These are phyloP conservation scores for Prietella phreatophila DNA, from an alignment of 2,113 vertebrate genomes.

Conservation along the genomic window DNA sequence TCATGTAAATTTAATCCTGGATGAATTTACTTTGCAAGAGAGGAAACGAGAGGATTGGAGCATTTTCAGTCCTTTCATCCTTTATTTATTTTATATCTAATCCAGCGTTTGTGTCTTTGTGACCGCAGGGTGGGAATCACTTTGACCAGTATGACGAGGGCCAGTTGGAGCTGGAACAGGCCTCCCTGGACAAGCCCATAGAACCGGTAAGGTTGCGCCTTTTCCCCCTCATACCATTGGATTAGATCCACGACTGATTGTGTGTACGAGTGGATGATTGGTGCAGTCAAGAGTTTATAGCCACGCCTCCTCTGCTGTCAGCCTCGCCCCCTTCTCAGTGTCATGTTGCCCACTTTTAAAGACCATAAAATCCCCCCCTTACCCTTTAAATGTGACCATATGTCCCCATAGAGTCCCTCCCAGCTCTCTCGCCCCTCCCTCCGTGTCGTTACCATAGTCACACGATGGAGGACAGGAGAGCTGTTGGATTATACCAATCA, in stretches of 20 bases:
- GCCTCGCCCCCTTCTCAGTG: conserved; percentile 55
- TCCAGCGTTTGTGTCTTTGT: conserved; percentile 31
- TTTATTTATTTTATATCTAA: neutral
- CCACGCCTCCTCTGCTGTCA: conserved; percentile 55
- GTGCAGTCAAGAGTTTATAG: conserved; percentile 69
- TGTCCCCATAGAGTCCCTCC: conserved; percentile 11
- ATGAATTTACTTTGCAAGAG: neutral
- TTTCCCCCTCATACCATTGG: conserved; percentile 59
- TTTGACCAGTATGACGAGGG: conserved; percentile 99
- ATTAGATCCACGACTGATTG: conserved; percentile 56
- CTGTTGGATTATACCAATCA: conserved; percentile 52
- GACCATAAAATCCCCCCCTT: neutral
- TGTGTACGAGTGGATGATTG: conserved; percentile 80
- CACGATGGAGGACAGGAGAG: conserved; percentile 37
- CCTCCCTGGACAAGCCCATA: conserved; percentile 98
- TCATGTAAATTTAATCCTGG: neutral
- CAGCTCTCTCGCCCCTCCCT: conserved; percentile 11
- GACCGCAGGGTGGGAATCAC: conserved; percentile 94
- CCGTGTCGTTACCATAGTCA: conserved; percentile 24
- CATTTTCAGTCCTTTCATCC: no score
- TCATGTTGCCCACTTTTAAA: neutral
- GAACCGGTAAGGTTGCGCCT: conserved; percentile 92
- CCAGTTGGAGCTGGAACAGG: conserved; percentile 98
- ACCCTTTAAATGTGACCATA: neutral
- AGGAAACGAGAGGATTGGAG: neutral